phyloP scores from a whole-genome alignment of 2,888 invertebrate species.

The Rhopalosiphum nymphaeae region DNA sequence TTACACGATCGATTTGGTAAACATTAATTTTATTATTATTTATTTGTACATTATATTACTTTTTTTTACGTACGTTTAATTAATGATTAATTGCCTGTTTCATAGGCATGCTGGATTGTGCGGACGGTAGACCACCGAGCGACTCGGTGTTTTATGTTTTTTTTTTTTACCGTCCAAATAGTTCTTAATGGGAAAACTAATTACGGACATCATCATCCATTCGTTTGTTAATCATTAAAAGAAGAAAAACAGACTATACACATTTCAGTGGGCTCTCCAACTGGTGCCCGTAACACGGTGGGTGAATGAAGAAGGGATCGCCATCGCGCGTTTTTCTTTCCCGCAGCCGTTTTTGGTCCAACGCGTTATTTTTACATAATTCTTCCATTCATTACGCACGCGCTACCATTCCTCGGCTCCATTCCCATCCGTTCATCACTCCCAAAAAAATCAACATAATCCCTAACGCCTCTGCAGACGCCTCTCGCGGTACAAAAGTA shows the following conservation, averaged over 20 bases:
- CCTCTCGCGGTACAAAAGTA: not conserved
- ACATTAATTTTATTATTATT: not conserved
- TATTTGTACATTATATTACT: not conserved
- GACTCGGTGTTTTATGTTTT: constrained; percentile 19
- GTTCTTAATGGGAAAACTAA: constrained; percentile 59
- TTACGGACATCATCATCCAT: constrained; percentile 54
- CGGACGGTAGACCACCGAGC: not conserved
- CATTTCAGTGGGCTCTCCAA: not conserved
- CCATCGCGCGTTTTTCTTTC: not conserved
- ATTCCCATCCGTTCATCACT: not conserved
- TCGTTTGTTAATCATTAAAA: constrained; percentile 56
- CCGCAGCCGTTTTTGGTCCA: constrained; percentile 6
- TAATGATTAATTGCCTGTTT: constrained; percentile 49
- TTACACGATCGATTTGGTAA: not conserved
- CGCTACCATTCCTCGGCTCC: not conserved
- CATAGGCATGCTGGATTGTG: not conserved
- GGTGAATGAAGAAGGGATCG: not conserved
- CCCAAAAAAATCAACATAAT: not conserved
- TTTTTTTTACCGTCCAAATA: constrained; percentile 42
- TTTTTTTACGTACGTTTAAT: constrained; percentile 26
- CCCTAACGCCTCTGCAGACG: not conserved
- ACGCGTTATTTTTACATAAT: constrained; percentile 58
- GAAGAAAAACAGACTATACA: constrained; percentile 11
- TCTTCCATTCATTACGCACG: constrained; percentile 47
- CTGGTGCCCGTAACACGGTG: not conserved